Evolutionary conservation across 2,888 invertebrate species (phyloP).

Genomic region (Lasius platythorax): DNA sequence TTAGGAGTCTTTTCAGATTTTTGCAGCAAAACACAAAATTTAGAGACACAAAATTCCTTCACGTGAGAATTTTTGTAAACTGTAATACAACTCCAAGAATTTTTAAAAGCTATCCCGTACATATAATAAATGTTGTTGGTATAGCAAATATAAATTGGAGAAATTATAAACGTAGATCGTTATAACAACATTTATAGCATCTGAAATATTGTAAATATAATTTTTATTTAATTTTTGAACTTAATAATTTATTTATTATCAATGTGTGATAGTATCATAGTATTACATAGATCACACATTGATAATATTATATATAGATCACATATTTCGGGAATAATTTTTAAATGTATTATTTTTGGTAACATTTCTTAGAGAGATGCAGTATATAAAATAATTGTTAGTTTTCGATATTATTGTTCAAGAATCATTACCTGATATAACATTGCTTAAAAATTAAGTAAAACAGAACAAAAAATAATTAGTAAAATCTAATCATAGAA

Average conservation of each 20-base stretch:
- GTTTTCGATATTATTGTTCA: not conserved
- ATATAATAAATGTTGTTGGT: slow-evolving; percentile 1
- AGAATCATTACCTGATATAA: not conserved
- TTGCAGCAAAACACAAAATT: not conserved
- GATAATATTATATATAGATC: not conserved
- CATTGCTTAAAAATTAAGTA: slow-evolving; percentile 7
- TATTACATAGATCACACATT: no score
- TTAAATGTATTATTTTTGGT: slow-evolving; percentile 5
- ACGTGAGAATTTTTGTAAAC: not conserved
- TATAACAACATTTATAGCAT: not conserved
- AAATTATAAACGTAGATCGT: not conserved
- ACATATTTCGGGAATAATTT: not conserved
- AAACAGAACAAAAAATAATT: not conserved
- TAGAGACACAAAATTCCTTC: not conserved
- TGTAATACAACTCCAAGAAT: not conserved
- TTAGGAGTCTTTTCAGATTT: not conserved
- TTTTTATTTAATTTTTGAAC: not conserved
- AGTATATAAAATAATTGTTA: not conserved
- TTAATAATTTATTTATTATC: not conserved
- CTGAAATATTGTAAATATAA: not conserved
- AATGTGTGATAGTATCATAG: not conserved
- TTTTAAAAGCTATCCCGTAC: not conserved
- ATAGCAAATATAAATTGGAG: slow-evolving; percentile 5
- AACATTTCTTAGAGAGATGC: not conserved
- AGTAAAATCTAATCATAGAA: slow-evolving; percentile 8